Base-by-base conservation (phyloP, 2,113 vertebrate genomes). In the Gopherus flavomarginatus region DNA sequence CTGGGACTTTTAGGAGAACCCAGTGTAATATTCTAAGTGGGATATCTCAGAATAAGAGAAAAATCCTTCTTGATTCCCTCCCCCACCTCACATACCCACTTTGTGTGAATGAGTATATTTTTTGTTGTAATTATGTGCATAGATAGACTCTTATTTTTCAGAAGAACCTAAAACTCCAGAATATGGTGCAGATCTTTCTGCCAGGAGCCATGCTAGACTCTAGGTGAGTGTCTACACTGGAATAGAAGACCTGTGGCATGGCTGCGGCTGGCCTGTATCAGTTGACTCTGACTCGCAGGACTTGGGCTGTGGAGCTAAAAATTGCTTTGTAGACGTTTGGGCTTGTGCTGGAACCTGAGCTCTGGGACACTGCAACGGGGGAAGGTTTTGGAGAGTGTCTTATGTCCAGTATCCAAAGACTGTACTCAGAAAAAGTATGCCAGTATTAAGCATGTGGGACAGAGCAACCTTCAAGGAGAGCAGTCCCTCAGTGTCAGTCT, bases 151-250 rank as follows among this genome's bases (percentile, higher is more conserved):
- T 35, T 75, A 26, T 89, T 93, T 86, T 83, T 94, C 42, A 8
- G n/a, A 89, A 31, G 54, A 65, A 11, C 42, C 94, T 93, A 11
- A 69, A 82, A 78, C 69, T 95, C 62, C 84, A 91, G n/a, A 91
- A 83, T 83, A n/a, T 8, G 6, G 1, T 88, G 42, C 84, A 89
- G 82, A 57, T 87, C 81, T 47, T 92, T 21, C 50, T 90, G 5
- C 83, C 13, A 88, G 42, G 85, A 90, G 21, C 19, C 84, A 59
- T 92, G 50, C 42, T 91, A 27, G 91, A 87, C 21, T 0, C 10
- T 86, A 52, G 38, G 3, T 77, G 69, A 89, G 56, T 56, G 29
- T 62, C 29, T 62, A 62, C 29, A 62, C 27, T 59, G 59, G 59
- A 62, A 62, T 62, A 62, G 29, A 62, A 62, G 59, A 62, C 59